Evolutionary conservation across 2,113 vertebrate genomes (phyloP).

Genomic region (Telmatochromis sp.): DNA sequence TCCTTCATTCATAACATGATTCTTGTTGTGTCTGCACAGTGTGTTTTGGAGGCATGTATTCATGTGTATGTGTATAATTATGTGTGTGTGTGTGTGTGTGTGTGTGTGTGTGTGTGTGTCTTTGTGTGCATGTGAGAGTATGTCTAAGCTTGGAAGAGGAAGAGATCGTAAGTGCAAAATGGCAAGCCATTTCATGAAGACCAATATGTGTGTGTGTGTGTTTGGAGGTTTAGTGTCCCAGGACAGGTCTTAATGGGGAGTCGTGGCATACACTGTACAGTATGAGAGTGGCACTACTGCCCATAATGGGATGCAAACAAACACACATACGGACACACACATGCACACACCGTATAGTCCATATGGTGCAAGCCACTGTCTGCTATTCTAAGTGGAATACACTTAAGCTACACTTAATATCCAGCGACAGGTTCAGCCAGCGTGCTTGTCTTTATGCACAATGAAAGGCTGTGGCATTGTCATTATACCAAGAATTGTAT

Average conservation of each 20-base stretch:
- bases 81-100: not conserved
- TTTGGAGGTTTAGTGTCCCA: not conserved
- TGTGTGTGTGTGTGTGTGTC: not conserved
- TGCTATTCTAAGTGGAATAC: not conserved
- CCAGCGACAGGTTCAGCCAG: not conserved
- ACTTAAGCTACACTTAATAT: not conserved
- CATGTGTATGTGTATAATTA: not conserved
- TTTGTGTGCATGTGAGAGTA: not conserved
- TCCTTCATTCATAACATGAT: not conserved
- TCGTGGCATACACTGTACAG: not conserved
- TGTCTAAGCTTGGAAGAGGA: not conserved
- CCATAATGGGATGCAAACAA: not conserved
- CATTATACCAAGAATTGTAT: not conserved
- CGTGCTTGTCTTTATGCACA: not conserved
- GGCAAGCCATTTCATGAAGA: slow-evolving; percentile 39
- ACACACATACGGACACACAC: not conserved
- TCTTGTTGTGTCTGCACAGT: not conserved
- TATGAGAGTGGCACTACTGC: not conserved
- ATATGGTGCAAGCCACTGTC: not conserved
- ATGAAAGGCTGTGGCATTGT: not conserved
- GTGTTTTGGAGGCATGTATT: not conserved
- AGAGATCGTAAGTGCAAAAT: slow-evolving; percentile 24
- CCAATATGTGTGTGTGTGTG: not conserved
- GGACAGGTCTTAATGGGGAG: slow-evolving; percentile 37
- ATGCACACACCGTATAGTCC: not conserved